These are phyloP conservation scores for Eufriesea mexicana DNA, from an alignment of 1,140 invertebrate species.

Conservation along the genomic window DNA sequence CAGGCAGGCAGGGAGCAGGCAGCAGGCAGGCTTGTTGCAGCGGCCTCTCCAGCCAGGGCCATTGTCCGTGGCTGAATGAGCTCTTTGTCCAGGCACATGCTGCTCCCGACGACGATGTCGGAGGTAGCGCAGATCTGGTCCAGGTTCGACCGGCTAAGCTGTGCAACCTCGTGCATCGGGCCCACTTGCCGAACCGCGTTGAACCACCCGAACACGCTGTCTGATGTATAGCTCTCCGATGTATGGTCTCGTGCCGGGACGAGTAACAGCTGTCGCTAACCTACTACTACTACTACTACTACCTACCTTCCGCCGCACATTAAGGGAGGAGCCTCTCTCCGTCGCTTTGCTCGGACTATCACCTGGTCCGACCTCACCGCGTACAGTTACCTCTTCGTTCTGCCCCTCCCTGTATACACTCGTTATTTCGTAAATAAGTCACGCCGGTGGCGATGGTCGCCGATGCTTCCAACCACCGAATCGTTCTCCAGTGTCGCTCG, in stretches of 20 bases:
- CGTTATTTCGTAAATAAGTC: background rate
- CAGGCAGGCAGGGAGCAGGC: background rate
- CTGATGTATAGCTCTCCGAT: conserved; percentile 14
- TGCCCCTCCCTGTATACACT: background rate
- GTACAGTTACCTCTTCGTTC: background rate
- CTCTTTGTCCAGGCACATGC: conserved; percentile 55
- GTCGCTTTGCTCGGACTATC: background rate
- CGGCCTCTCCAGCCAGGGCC: conserved; percentile 48
- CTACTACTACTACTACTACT: too few relatives aligned
- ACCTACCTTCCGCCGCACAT: conserved; percentile 10
- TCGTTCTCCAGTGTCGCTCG: too few relatives aligned
- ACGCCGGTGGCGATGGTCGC: too few relatives aligned
- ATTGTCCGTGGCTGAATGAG: conserved; percentile 65
- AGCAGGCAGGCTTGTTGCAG: conserved; percentile 28
- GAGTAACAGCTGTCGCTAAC: conserved; percentile 48
- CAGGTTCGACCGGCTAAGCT: conserved; percentile 30
- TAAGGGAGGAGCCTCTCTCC: conserved; percentile 10
- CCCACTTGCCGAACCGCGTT: background rate
- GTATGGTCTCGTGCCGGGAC: conserved; percentile 25
- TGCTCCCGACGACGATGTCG: conserved; percentile 48
- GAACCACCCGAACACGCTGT: conserved; percentile 7
- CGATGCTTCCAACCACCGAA: too few relatives aligned
- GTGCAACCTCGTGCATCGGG: conserved; percentile 8
- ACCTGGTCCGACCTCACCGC: conserved; percentile 30
- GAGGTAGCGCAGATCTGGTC: conserved; percentile 22